Conservation (phyloP, 1,140 invertebrate genomes). For the Alviniconcha marisindica region DNA sequence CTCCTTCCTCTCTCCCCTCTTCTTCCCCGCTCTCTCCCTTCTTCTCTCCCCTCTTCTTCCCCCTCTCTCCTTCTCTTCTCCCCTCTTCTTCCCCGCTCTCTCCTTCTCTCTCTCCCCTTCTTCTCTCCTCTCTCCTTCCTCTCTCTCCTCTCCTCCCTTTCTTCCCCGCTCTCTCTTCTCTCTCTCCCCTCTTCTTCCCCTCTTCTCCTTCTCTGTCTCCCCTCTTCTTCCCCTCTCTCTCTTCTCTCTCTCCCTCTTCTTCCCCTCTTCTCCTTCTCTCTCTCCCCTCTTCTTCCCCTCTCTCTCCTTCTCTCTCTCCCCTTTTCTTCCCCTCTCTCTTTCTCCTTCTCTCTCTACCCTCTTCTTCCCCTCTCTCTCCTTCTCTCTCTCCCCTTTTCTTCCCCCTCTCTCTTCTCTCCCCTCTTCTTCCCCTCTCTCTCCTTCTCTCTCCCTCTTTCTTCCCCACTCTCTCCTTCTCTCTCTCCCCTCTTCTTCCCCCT, state of each 20-base stretch:
- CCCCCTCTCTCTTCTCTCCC: neutral
- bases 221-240: neutral
- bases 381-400: neutral
- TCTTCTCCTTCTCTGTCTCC: neutral
- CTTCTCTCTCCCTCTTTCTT: neutral
- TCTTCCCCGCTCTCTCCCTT: too few relatives aligned
- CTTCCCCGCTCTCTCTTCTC: neutral
- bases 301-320: neutral
- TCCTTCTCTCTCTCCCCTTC: neutral
- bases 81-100: too few relatives aligned
- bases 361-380: neutral
- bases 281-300: neutral
- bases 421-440: neutral
- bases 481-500: neutral
- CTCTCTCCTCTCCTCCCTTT: neutral
- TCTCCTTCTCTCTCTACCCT: constrained; percentile 1
- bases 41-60: too few relatives aligned
- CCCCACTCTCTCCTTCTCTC: neutral
- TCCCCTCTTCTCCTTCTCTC: neutral
- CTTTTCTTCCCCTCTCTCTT: neutral
- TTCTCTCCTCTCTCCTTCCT: neutral
- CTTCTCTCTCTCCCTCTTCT: neutral
- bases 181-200: neutral
- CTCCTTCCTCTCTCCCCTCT: too few relatives aligned
- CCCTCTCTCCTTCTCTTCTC: too few relatives aligned